Conservation (phyloP, 2,888 invertebrate genomes). For the Chrysolina oricalcia region DNA sequence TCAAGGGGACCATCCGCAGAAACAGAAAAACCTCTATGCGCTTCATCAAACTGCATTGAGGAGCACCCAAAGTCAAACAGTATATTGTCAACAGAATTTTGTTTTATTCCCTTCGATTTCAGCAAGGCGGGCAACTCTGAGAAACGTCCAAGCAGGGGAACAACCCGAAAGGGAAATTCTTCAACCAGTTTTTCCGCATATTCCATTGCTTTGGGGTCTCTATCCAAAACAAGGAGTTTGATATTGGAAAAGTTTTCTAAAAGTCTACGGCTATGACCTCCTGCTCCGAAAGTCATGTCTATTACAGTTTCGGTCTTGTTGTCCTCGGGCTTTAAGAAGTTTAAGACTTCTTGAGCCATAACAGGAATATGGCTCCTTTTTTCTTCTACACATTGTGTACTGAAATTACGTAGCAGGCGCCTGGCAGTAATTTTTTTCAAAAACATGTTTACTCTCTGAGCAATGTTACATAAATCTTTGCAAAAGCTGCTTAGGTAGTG, state of each 20-base stretch:
- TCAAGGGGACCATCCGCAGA: slow-evolving; percentile 91
- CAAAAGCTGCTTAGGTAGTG: neutral
- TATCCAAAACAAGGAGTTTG: slow-evolving; percentile 86
- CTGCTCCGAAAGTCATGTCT: slow-evolving; percentile 98
- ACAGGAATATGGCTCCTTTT: slow-evolving; percentile 82
- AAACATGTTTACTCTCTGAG: slow-evolving; percentile 39
- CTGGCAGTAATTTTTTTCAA: slow-evolving; percentile 35
- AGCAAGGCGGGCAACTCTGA: slow-evolving; percentile 87
- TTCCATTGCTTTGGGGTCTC: slow-evolving; percentile 87
- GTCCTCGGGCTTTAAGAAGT: slow-evolving; percentile 77
- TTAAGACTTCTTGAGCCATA: slow-evolving; percentile 81
- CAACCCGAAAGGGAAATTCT: slow-evolving; percentile 81
- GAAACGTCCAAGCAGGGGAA: slow-evolving; percentile 90
- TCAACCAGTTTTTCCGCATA: slow-evolving; percentile 79
- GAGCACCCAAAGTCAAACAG: slow-evolving; percentile 96
- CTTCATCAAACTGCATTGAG: slow-evolving; percentile 93
- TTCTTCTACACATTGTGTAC: slow-evolving; percentile 45
- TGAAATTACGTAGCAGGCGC: slow-evolving; percentile 50
- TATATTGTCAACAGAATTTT: slow-evolving; percentile 86
- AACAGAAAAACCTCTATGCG: slow-evolving; percentile 89
- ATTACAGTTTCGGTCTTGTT: slow-evolving; percentile 81
- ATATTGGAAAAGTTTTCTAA: slow-evolving; percentile 79
- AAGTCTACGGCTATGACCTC: slow-evolving; percentile 88
- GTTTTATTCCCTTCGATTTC: slow-evolving; percentile 74
- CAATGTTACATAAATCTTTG: neutral